Conservation (phyloP, 2,888 invertebrate genomes). For the Mermis nigrescens region DNA sequence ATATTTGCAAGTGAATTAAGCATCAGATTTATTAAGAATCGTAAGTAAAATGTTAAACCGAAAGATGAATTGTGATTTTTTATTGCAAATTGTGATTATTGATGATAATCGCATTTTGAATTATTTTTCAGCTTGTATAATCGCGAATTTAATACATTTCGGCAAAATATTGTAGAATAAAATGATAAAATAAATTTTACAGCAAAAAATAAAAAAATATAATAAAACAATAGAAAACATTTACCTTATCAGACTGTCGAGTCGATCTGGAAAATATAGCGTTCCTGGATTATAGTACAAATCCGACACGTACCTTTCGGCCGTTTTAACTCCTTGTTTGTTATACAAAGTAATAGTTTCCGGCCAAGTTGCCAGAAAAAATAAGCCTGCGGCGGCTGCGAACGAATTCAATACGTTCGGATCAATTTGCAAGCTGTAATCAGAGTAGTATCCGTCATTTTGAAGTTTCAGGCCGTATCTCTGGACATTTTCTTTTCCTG, state of each 20-base stretch:
- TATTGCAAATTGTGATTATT: too few species aligned
- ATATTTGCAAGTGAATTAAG: too few species aligned
- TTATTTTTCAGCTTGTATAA: too few species aligned
- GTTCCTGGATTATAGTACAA: conserved; percentile 27
- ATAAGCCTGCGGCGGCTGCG: conserved; percentile 37
- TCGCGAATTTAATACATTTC: too few species aligned
- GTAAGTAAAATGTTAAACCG: too few species aligned
- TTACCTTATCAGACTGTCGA: conserved; percentile 23
- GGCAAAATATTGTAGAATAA: too few species aligned
- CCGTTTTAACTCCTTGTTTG: conserved; percentile 12
- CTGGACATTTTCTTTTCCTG: conserved; percentile 40
- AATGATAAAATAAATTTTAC: too few species aligned
- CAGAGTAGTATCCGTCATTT: conserved; percentile 35
- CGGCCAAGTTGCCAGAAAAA: conserved; percentile 26
- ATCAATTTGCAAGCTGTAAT: conserved; percentile 48
- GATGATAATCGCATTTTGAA: too few species aligned
- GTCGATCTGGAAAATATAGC: conserved; percentile 23
- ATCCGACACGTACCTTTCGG: conserved; percentile 16
- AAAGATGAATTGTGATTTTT: too few species aligned
- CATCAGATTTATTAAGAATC: too few species aligned
- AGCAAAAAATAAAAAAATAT: too few species aligned
- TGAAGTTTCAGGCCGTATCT: conserved; percentile 63
- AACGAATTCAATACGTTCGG: conserved; percentile 63
- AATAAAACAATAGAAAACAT: too few species aligned
- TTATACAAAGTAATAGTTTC: conserved; percentile 14